Evolutionary conservation across 2,797 vertebrate species (phyloP).

Genomic region (Diplodus puntazzo): DNA sequence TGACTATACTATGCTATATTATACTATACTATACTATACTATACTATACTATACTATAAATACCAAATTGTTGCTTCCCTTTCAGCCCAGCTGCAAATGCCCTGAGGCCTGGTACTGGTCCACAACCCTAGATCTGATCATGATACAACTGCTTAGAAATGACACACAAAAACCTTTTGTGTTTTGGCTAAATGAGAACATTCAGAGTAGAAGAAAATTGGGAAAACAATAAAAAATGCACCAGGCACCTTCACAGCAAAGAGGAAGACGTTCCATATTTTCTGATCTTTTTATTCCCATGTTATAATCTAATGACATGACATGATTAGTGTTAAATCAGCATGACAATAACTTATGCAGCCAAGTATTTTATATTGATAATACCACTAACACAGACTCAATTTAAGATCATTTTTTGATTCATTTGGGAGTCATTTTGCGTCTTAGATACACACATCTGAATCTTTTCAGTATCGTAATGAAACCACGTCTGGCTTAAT

Average conservation of each 20-base stretch:
- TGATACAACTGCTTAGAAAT: not conserved
- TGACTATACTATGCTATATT: no score
- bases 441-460: not conserved
- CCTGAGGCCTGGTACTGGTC: not conserved
- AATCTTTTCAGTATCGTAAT: not conserved
- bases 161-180: not conserved
- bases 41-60: no score
- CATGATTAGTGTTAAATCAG: not conserved
- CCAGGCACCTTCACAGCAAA: not conserved
- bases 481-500: not conserved
- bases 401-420: not conserved
- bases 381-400: not conserved
- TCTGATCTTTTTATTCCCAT: not conserved
- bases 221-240: not conserved
- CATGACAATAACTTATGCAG: not conserved
- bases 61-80: not conserved
- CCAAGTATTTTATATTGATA: not conserved
- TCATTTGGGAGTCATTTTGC: not conserved
- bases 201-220: not conserved
- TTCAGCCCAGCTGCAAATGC: not conserved
- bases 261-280: not conserved
- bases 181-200: no score
- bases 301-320: slow-evolving; percentile 12
- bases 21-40: no score
- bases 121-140: no score